A percentile compares a stretch with the other conserved stretches of the same genome.
These are phyloP conservation scores for Ammodytes dubius DNA, from an alignment of 2,113 vertebrate species.

Conservation along the genomic window DNA sequence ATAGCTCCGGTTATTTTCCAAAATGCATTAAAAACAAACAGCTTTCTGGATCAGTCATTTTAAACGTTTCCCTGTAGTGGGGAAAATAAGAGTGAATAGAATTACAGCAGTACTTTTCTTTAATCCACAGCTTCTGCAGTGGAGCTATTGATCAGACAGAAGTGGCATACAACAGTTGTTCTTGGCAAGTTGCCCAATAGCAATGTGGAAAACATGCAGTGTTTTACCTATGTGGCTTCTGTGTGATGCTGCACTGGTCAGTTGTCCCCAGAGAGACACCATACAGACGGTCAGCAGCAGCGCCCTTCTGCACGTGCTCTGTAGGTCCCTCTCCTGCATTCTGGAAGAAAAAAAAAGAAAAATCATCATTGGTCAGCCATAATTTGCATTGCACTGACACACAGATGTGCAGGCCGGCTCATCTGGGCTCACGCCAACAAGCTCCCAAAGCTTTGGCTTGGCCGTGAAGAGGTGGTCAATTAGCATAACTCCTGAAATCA, in stretches of 20 bases:
- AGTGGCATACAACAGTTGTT: slow-evolving; percentile 4
- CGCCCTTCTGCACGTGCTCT: slow-evolving; percentile 88
- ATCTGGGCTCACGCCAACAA: slow-evolving; percentile 29
- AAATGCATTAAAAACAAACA: slow-evolving; percentile 20
- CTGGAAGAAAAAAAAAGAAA: slow-evolving; percentile 67
- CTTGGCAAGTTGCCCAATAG: slow-evolving; percentile 6
- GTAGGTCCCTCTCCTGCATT: slow-evolving; percentile 90
- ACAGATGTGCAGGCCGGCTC: slow-evolving; percentile 8
- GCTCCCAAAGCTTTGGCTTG: slow-evolving; percentile 36
- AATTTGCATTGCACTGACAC: slow-evolving; percentile 29
- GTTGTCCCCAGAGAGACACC: slow-evolving; percentile 90
- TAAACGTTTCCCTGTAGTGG: background rate
- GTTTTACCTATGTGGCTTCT: slow-evolving; percentile 91
- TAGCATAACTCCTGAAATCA: slow-evolving; percentile 53
- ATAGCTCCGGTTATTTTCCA: slow-evolving; percentile 17
- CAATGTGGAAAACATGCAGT: background rate
- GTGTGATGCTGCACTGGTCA: slow-evolving; percentile 88
- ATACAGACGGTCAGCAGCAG: slow-evolving; percentile 91
- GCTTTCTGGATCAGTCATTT: background rate
- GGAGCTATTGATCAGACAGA: slow-evolving; percentile 1
- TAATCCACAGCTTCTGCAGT: slow-evolving; percentile 3
- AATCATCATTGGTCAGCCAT: slow-evolving; percentile 14
- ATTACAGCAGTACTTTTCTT: background rate
- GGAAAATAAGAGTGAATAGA: slow-evolving; percentile 1
- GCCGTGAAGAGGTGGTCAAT: slow-evolving; percentile 56